These are phyloP conservation scores for Schizothorax lantsangensis DNA, from an alignment of 2,797 vertebrate genomes.

Conservation along the genomic window DNA sequence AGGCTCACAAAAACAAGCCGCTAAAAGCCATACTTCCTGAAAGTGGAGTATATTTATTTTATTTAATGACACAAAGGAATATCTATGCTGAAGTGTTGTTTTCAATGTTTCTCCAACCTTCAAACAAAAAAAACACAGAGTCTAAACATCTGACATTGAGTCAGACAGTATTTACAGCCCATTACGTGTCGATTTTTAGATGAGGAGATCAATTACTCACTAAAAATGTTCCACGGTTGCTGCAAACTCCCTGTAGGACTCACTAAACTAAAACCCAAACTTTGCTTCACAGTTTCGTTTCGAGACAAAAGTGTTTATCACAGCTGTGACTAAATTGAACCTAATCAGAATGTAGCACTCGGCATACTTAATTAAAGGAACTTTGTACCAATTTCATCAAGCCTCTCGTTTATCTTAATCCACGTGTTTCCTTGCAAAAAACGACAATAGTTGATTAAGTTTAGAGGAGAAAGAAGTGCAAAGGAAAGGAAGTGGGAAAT, in stretches of 20 bases:
- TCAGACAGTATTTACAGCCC: not conserved
- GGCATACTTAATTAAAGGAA: conserved; percentile 46
- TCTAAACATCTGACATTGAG: conserved; percentile 15
- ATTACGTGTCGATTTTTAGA: conserved; percentile 6
- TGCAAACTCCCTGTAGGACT: not conserved
- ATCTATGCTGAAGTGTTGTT: not conserved
- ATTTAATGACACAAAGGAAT: not conserved
- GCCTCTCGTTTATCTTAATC: conserved; percentile 40
- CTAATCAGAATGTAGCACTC: conserved; percentile 45
- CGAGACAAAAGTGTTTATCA: conserved; percentile 28
- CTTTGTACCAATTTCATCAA: conserved; percentile 53
- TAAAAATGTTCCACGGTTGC: not conserved
- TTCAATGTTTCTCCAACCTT: not conserved
- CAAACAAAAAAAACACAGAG: not conserved
- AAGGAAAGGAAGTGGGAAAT: conserved; percentile 25
- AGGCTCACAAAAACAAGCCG: not conserved
- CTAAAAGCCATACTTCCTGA: not conserved
- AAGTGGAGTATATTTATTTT: not conserved
- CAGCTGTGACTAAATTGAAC: conserved; percentile 34
- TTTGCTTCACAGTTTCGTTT: conserved; percentile 26
- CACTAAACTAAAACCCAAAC: not conserved
- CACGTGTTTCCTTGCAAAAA: conserved; percentile 43
- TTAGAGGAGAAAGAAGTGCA: conserved; percentile 30
- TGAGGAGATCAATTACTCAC: conserved; percentile 14
- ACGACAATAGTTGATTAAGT: conserved; percentile 52